These are phyloP conservation scores for Tachina lurida DNA, from an alignment of 2,888 invertebrate species.

Conservation along the genomic window DNA sequence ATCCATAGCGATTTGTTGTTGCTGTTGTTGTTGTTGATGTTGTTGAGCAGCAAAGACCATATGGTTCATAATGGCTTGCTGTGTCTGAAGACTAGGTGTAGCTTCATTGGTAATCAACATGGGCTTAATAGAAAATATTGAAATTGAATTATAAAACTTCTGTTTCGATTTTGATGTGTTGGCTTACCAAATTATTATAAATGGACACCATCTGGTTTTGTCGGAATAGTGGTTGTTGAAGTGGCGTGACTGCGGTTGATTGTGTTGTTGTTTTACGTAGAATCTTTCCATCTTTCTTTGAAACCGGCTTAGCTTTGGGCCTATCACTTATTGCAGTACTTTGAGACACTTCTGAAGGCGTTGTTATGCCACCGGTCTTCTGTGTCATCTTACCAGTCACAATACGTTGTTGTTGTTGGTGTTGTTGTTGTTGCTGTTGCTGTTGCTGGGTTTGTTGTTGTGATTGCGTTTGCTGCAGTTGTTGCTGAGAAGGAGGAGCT, in stretches of 20 bases:
- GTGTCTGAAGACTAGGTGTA: conserved; percentile 74
- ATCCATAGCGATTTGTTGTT: conserved; percentile 73
- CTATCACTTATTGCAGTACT: conserved; percentile 92
- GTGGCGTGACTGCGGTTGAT: conserved; percentile 80
- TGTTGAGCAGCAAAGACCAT: conserved; percentile 76
- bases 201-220: conserved; percentile 83
- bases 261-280: conserved; percentile 85
- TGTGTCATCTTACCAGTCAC: conserved; percentile 73
- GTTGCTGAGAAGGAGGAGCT: conserved; percentile 61
- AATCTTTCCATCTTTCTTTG: conserved; percentile 91
- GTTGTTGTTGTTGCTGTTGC: conserved; percentile 58
- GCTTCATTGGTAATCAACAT: conserved; percentile 76
- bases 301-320: conserved; percentile 91
- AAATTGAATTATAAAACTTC: not conserved
- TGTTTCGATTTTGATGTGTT: not conserved
- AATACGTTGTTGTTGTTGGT: conserved; percentile 74
- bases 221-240: conserved; percentile 78
- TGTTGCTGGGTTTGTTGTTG: conserved; percentile 70
- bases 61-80: conserved; percentile 76
- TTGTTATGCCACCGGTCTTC: conserved; percentile 77
- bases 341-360: conserved; percentile 84
- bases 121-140: conserved; percentile 72
- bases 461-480: conserved; percentile 61
- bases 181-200: conserved; percentile 82
- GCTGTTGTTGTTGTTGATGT: conserved; percentile 80